These are phyloP conservation scores for Xiphophorus birchmanni DNA, from an alignment of 2,797 vertebrate species.

Conservation along the genomic window DNA sequence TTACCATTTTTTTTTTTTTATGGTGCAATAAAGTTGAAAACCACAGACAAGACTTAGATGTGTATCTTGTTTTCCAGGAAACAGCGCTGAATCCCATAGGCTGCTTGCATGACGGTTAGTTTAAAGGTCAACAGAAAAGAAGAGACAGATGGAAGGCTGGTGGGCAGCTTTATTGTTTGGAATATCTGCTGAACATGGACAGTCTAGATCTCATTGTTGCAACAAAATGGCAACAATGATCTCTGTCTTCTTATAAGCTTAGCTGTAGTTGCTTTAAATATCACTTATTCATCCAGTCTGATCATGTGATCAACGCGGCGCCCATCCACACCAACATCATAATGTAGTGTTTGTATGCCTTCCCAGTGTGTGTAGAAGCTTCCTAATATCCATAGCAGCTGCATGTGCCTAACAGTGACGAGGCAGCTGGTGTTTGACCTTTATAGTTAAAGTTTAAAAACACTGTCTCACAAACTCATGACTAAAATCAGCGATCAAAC, in stretches of 20 bases:
- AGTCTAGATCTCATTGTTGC: constrained; percentile 18
- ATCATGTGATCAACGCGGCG: constrained; percentile 48
- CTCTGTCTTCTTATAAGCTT: constrained; percentile 26
- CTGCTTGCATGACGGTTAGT: constrained; percentile 7
- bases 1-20: neutral
- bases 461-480: constrained; percentile 24
- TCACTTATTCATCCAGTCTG: constrained; percentile 41
- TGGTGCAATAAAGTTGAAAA: constrained; percentile 1
- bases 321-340: constrained; percentile 37
- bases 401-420: constrained; percentile 24
- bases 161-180: constrained; percentile 37
- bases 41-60: constrained; percentile 2
- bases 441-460: constrained; percentile 21
- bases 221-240: constrained; percentile 24
- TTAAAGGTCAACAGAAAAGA: constrained; percentile 32
- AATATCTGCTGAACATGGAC: constrained; percentile 6
- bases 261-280: constrained; percentile 46
- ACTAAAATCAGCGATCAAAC: constrained; percentile 28
- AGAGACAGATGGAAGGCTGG: constrained; percentile 12
- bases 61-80: constrained; percentile 27
- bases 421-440: constrained; percentile 25
- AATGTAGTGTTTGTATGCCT: constrained; percentile 28
- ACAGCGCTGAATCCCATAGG: constrained; percentile 4
- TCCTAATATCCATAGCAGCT: constrained; percentile 49
- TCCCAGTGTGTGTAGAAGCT: constrained; percentile 32